Conservation (phyloP, 2,113 vertebrate species). For the Craseonycteris thonglongyai region DNA sequence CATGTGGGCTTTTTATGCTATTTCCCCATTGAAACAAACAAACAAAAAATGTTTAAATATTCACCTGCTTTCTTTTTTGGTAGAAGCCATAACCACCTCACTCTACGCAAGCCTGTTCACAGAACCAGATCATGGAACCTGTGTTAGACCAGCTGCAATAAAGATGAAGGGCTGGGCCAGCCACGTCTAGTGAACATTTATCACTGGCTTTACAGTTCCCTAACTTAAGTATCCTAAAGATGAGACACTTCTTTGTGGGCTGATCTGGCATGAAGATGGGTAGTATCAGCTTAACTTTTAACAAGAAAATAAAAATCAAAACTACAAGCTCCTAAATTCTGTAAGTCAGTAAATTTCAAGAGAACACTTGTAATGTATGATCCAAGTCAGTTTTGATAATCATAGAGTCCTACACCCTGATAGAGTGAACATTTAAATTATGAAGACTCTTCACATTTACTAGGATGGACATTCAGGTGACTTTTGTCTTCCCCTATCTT, state of each 20-base stretch:
- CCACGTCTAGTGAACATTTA: not conserved
- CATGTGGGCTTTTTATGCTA: not conserved
- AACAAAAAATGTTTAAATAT: not conserved
- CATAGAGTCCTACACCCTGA: not conserved
- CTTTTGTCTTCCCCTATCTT: not conserved
- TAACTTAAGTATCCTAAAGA: not conserved
- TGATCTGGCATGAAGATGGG: not conserved
- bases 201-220: not conserved
- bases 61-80: not conserved
- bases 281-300: not conserved
- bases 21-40: not conserved
- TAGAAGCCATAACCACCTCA: not conserved
- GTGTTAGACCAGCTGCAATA: not conserved
- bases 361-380: slow-evolving; percentile 14
- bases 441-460: not conserved
- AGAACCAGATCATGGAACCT: not conserved
- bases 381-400: slow-evolving; percentile 23
- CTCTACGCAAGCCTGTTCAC: not conserved
- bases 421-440: slow-evolving; percentile 2
- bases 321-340: not conserved
- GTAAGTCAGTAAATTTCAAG: slow-evolving; percentile 26
- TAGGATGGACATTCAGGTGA: not conserved
- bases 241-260: not conserved
- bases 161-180: not conserved
- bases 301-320: not conserved